These are phyloP conservation scores for Pararge aegeria DNA, from an alignment of 1,140 invertebrate genomes.

Conservation along the genomic window DNA sequence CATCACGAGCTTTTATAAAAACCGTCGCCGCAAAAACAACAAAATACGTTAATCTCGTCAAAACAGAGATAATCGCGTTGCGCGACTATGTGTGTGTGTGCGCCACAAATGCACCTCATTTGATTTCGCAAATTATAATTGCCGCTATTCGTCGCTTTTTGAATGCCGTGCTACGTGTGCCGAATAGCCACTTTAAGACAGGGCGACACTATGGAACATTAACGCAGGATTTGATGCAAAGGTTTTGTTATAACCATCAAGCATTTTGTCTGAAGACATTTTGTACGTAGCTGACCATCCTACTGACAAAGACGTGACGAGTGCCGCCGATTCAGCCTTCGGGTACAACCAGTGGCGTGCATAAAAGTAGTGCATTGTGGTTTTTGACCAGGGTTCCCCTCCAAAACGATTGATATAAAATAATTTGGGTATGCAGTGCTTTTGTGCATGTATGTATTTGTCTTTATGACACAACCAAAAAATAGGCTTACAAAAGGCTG, in stretches of 20 bases:
- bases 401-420: too few species aligned
- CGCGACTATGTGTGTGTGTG: constrained; percentile 12
- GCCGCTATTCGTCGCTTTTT: constrained; percentile 49
- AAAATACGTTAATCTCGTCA: neutral
- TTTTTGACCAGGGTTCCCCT: too few species aligned
- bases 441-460: too few species aligned
- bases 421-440: too few species aligned
- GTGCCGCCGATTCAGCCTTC: neutral
- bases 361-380: too few species aligned
- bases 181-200: constrained; percentile 29
- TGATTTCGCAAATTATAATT: constrained; percentile 56
- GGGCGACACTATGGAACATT: neutral
- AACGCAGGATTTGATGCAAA: neutral
- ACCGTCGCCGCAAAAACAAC: too few species aligned
- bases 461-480: too few species aligned
- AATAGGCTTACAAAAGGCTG: too few species aligned
- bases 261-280: too few species aligned
- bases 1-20: too few species aligned
- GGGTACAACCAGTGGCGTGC: neutral
- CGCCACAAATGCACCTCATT: constrained; percentile 39
- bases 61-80: constrained; percentile 20
- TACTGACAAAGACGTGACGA: too few species aligned
- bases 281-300: too few species aligned
- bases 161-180: constrained; percentile 42
- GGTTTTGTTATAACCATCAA: neutral